Conservation (phyloP, 2,113 vertebrate genomes). For the Indicator indicator region DNA sequence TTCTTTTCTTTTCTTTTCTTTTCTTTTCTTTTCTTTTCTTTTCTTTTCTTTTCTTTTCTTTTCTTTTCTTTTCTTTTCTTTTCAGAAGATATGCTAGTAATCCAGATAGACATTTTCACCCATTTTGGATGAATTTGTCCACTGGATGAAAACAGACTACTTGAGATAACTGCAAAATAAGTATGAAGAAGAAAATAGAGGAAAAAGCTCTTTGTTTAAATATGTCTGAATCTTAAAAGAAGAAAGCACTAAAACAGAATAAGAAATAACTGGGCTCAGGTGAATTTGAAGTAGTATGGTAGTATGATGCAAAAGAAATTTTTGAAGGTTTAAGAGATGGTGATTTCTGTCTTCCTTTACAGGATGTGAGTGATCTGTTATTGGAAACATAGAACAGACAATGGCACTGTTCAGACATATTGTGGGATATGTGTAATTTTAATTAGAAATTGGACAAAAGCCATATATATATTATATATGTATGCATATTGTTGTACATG, state of each 20-base stretch:
- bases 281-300: not conserved
- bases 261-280: not conserved
- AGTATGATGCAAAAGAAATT: not conserved
- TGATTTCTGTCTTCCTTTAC: constrained; percentile 1
- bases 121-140: not conserved
- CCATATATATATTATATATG: too few relatives aligned
- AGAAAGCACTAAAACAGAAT: not conserved
- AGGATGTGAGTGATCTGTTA: not conserved
- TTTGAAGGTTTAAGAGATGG: not conserved
- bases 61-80: not conserved
- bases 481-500: too few relatives aligned
- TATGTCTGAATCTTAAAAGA: not conserved
- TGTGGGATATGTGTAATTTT: not conserved
- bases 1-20: too few relatives aligned
- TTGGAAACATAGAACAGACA: not conserved
- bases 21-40: not conserved
- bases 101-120: not conserved
- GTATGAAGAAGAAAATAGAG: not conserved
- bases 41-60: not conserved
- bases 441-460: not conserved
- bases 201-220: not conserved
- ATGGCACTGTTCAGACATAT: not conserved
- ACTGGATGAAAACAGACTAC: not conserved
- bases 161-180: not conserved
- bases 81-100: not conserved